Conservation (phyloP, 2,797 vertebrate species). For the Steatocranus sp. region DNA sequence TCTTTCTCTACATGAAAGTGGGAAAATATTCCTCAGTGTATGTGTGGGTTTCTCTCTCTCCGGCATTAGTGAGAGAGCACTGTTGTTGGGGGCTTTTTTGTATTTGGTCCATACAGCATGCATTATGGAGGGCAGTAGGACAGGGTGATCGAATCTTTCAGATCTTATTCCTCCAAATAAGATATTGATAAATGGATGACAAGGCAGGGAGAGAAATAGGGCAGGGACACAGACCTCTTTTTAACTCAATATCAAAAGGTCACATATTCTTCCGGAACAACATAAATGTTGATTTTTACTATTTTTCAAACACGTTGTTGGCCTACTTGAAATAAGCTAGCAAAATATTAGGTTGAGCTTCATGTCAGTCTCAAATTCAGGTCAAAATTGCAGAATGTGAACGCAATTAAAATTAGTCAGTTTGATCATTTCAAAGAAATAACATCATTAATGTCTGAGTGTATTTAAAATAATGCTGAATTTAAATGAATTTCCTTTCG, state of each 20-base stretch:
- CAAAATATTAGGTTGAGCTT: neutral
- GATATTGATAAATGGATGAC: neutral
- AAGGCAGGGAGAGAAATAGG: neutral
- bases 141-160: neutral
- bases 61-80: neutral
- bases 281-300: neutral
- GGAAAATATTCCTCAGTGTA: neutral
- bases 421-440: neutral
- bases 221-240: neutral
- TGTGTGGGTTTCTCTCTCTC: neutral
- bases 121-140: neutral
- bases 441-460: neutral
- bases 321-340: neutral
- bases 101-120: neutral
- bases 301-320: neutral
- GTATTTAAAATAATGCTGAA: neutral
- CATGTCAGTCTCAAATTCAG: neutral
- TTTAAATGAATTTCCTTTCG: neutral
- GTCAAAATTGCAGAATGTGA: neutral
- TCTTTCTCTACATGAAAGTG: neutral
- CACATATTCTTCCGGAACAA: neutral
- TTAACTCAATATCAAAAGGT: neutral
- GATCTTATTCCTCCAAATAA: neutral
- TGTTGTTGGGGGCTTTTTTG: accelerated
- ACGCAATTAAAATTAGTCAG: neutral